Conservation (phyloP, 2,888 invertebrate genomes). For the Rhingia campestris region DNA sequence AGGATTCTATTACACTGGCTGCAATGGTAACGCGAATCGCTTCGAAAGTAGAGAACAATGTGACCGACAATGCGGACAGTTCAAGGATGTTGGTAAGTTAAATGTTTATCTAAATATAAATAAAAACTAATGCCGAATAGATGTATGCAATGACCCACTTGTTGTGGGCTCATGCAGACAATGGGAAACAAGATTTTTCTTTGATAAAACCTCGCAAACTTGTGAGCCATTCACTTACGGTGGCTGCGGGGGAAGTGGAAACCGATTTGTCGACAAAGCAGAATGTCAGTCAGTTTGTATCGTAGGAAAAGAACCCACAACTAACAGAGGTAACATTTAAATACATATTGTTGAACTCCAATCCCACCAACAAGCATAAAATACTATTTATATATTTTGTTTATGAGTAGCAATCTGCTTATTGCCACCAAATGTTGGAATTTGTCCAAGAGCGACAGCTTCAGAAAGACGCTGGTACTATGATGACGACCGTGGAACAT, state of each 20-base stretch:
- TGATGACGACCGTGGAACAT: slow-evolving; percentile 87
- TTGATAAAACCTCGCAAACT: slow-evolving; percentile 84
- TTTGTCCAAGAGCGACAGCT: slow-evolving; percentile 83
- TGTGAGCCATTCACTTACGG: slow-evolving; percentile 90
- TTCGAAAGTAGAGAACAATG: slow-evolving; percentile 90
- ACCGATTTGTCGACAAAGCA: slow-evolving; percentile 89
- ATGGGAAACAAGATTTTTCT: slow-evolving; percentile 86
- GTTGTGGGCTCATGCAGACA: slow-evolving; percentile 89
- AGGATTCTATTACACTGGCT: slow-evolving; percentile 88
- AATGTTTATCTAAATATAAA: not conserved
- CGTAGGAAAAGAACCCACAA: slow-evolving; percentile 84
- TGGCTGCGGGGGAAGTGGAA: slow-evolving; percentile 93
- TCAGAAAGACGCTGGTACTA: slow-evolving; percentile 88
- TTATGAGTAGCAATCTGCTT: slow-evolving; percentile 86
- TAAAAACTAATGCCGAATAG: slow-evolving; percentile 81
- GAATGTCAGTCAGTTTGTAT: slow-evolving; percentile 90
- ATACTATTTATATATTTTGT: slow-evolving; percentile 56
- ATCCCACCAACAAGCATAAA: not conserved
- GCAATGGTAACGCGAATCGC: slow-evolving; percentile 89
- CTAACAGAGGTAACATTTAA: slow-evolving; percentile 79
- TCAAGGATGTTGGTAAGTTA: slow-evolving; percentile 86
- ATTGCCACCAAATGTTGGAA: slow-evolving; percentile 86
- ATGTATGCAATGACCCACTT: slow-evolving; percentile 87
- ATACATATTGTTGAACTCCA: slow-evolving; percentile 45
- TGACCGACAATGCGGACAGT: slow-evolving; percentile 89